Evolutionary conservation across 2,888 invertebrate species (phyloP), one percentile per base, ranked within the genome.

Genomic region (Cantharis flavilabris): DNA sequence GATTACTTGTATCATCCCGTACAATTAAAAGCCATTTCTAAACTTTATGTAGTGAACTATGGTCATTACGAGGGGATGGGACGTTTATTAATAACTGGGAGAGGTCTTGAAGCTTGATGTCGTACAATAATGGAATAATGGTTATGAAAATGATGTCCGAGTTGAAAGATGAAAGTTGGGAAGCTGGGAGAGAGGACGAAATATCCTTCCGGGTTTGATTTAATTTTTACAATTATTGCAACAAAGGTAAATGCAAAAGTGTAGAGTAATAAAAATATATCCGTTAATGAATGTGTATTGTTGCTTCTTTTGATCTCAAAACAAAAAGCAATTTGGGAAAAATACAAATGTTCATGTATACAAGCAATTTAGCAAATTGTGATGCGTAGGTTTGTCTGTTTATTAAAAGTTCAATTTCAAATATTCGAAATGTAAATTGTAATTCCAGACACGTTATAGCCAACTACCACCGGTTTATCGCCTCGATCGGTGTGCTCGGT

Each of bases 391-490:
- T 49, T 49, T 49, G 49, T 49, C 49, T 49, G 49, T 64, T 63
- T 70, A 70, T 74, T 74, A 70, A 74, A 65, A 69, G 65, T 65
- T 65, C 71, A 71, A 75, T 75, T 71, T 71, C 70, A 62, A 69
- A 76, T 72, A 18, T 71, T 69, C 28, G 28, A 30, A 67, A 67
- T 67, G 20, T 14, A 63, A 62, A 72, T 73, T 76, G 30, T 73
- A 73, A 76, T 76, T 72, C 76, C 70, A 73, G 30, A 69, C 72
- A 64, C 70, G 76, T 76, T 73, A 28, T 30, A 65, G 72, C 63
- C 72, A 73, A 76, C 72, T 72, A 72, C 76, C 72, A 62, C 75
- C 76, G 72, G 72, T 73, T 73, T 76, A 76, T 76, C 72, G 76
- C 76, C 72, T 64, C 76, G 62, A 75, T 74, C 74, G 70, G 73